Base-by-base conservation (phyloP, 2,113 vertebrate genomes). In the Aramus guarauna region DNA sequence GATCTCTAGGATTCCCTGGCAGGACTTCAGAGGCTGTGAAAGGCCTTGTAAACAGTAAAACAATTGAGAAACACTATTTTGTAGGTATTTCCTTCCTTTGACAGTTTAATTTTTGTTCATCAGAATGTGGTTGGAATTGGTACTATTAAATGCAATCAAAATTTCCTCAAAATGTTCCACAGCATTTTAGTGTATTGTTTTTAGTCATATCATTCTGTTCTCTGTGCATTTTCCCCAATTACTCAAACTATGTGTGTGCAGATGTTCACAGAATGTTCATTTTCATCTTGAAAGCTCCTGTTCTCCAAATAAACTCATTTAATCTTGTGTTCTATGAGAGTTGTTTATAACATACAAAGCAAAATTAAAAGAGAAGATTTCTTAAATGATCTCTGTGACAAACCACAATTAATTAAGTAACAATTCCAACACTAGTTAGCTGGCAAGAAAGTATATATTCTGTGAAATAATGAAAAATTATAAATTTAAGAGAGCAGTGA, bases 31-130 rank as follows among this genome's bases (percentile, higher is more conserved):
- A 75, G 24, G 20, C 39, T 52, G 17, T 41, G 37, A 37, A 89
- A 91, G 58, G 84, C 59, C 24, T 88, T 36, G 23, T 63, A 69
- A 82, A 79, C 14, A 75, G 34, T 50, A 56, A 78, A 94, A 60
- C 12, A 53, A 39, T 30, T 68, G 39, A 59, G 59, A 81, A 80
- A 29, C 10, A 22, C 27, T 63, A 26, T 87, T 91, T 95, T 97
- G 30, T 21, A 63, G 29, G 50, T 72, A 47, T 85, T 95, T 92
- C 45, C 58, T 89, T 86, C 58, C 26, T 62, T 86, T 73, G 48
- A 58, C 19, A 64, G 62, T 68, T 94, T 91, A 81, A 78, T 90
- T 92, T 92, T 67, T 94, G 34, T 78, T 91, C 82, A 91, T 89
- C 52, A 60, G 36, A 92, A 36, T 47, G 23, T 36, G 69, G 32